Evolutionary conservation across 2,113 vertebrate genomes (phyloP), one percentile per base, ranked within the genome.

Genomic region (Peromyscus leucopus): DNA sequence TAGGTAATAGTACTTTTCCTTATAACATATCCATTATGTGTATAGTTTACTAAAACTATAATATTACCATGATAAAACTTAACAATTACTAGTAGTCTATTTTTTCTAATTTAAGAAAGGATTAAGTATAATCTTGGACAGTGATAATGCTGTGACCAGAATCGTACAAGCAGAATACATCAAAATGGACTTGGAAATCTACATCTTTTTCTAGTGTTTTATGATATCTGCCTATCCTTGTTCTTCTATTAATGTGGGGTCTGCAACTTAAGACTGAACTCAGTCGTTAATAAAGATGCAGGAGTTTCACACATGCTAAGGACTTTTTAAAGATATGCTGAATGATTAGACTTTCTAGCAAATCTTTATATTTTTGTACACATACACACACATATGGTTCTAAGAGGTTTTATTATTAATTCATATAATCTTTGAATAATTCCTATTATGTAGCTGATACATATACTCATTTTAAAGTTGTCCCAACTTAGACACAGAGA

Each of bases 191-290:
- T 89, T 83, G 69, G 71, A 69, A 85, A 71, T 69, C 22, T 72
- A 22, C n/a, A 6, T 65, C 5, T 72, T 67, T 90, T 21, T 48
- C 10, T 63, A 48, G 57, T 82, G 51, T 79, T 42, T 24, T 57
- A 12, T 92, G 24, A 42, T 48, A 39, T 61, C 42, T 91, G 36
- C 17, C 16, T 84, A 2, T 48, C 3, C 16, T 90, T 59, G 10
- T 76, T 93, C 4, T 84, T 83, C 26, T 89, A 84, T 78, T 87
- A 88, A 59, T 85, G 7, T 80, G n/a, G 13, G 13, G 7, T 24
- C n/a, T 90, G 17, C 31, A 75, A 46, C 92, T 96, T 92, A 94
- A 91, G 79, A 26, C 71, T 79, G 36, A 65, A 9, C 5, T 76
- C 33, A 85, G 42, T 85, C 33, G 88, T 36, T 79, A 75, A 75